These are phyloP conservation scores for Tiliacea aurago DNA, from an alignment of 2,888 invertebrate genomes.

Conservation along the genomic window DNA sequence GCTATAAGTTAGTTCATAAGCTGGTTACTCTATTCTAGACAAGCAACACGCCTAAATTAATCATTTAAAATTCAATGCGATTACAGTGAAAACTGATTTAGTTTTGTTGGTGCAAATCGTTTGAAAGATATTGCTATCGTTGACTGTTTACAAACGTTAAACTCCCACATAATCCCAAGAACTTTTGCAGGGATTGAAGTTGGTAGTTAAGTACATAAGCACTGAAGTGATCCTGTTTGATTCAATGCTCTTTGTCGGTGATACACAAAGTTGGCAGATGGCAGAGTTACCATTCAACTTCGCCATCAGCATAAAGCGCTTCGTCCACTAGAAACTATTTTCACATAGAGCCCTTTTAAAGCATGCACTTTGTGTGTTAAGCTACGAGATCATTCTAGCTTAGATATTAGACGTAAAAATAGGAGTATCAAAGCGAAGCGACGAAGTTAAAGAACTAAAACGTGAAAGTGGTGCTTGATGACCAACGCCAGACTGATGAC, in stretches of 20 bases:
- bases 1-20: slow-evolving; percentile 36
- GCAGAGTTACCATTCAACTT: slow-evolving; percentile 27
- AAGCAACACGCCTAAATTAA: slow-evolving; percentile 46
- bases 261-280: slow-evolving; percentile 45
- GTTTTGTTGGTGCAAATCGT: slow-evolving; percentile 3
- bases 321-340: slow-evolving; percentile 16
- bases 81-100: slow-evolving; percentile 25
- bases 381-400: slow-evolving; percentile 8
- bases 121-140: slow-evolving; percentile 3
- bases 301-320: slow-evolving; percentile 21
- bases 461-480: slow-evolving; percentile 2
- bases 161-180: slow-evolving; percentile 19
- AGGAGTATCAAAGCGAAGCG: not conserved
- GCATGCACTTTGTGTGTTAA: not conserved
- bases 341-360: slow-evolving; percentile 1
- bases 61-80: slow-evolving; percentile 38
- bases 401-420: not conserved
- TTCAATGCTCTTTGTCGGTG: slow-evolving; percentile 38
- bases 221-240: slow-evolving; percentile 44
- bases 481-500: not conserved
- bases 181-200: slow-evolving; percentile 40
- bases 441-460: not conserved
- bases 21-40: slow-evolving; percentile 24
- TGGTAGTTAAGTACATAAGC: slow-evolving; percentile 34
- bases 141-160: slow-evolving; percentile 39